These are phyloP conservation scores for Sebastes oblongus DNA, from an alignment of 2,797 vertebrate genomes.

Conservation along the genomic window DNA sequence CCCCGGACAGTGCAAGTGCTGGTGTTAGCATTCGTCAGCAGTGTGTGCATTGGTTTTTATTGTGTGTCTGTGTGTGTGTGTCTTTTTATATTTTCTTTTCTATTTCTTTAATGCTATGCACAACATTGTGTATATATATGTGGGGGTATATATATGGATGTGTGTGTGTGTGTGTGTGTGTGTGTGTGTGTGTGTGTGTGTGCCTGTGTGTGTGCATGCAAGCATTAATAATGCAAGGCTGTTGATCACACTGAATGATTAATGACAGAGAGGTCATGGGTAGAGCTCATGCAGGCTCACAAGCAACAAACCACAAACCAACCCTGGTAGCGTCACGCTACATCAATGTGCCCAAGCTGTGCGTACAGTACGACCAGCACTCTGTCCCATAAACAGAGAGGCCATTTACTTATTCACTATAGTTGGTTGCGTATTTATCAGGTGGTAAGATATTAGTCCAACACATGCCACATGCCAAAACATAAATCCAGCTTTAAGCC, in stretches of 20 bases:
- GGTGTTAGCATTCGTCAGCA: conserved; percentile 42
- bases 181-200: background rate
- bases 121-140: background rate
- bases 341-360: conserved; percentile 12
- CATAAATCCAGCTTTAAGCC: conserved; percentile 32
- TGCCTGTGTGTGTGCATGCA: background rate
- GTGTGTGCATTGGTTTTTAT: background rate
- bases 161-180: background rate
- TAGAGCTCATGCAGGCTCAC: conserved; percentile 35
- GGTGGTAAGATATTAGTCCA: conserved; percentile 1
- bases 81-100: background rate
- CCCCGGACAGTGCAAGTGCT: conserved; percentile 41
- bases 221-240: conserved; percentile 67
- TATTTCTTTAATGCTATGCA: background rate
- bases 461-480: background rate
- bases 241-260: conserved; percentile 80
- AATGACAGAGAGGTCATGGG: conserved; percentile 72
- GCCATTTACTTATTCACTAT: background rate
- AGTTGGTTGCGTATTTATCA: background rate
- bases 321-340: conserved; percentile 28
- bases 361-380: conserved; percentile 3
- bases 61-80: background rate
- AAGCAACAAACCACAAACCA: conserved; percentile 6
- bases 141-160: background rate
- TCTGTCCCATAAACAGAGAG: background rate